phyloP scores from a whole-genome alignment of 2,113 vertebrate genomes.

The Synodontis membranacea region DNA sequence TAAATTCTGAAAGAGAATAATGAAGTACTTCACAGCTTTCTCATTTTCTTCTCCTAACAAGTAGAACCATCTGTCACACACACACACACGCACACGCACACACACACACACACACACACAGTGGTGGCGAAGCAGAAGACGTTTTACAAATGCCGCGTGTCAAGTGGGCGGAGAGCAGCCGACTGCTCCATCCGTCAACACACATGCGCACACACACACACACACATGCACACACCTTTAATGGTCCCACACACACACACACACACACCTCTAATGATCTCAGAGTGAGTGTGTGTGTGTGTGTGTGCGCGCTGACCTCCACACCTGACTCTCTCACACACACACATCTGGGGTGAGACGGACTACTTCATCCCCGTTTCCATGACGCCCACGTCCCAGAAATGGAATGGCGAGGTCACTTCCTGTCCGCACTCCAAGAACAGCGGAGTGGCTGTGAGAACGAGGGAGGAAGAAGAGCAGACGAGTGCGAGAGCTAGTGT shows the following conservation, averaged over 20 bases:
- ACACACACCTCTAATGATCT: constrained; percentile 83
- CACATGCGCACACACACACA: constrained; percentile 59
- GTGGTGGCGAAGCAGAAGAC: constrained; percentile 75
- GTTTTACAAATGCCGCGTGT: constrained; percentile 96
- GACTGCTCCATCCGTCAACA: constrained; percentile 92
- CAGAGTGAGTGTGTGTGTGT: not conserved
- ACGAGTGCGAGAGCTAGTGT: constrained; percentile 18
- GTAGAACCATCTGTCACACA: constrained; percentile 31
- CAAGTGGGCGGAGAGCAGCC: constrained; percentile 94
- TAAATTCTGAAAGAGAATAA: constrained; percentile 4
- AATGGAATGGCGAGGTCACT: constrained; percentile 60
- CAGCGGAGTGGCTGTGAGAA: constrained; percentile 28
- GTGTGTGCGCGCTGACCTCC: not conserved
- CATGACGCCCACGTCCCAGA: constrained; percentile 54
- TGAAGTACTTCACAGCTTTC: constrained; percentile 7
- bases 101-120: constrained; percentile 17
- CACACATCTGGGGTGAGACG: not conserved
- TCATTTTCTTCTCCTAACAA: constrained; percentile 29
- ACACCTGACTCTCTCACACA: not conserved
- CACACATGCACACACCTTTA: constrained; percentile 10
- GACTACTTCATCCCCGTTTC: constrained; percentile 47
- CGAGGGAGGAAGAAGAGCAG: constrained; percentile 9
- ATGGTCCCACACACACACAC: constrained; percentile 54
- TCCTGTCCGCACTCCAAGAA: constrained; percentile 56
- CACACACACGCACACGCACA: constrained; percentile 32